phyloP scores from a whole-genome alignment of 2,888 invertebrate species.

The Tigriopus californicus region DNA sequence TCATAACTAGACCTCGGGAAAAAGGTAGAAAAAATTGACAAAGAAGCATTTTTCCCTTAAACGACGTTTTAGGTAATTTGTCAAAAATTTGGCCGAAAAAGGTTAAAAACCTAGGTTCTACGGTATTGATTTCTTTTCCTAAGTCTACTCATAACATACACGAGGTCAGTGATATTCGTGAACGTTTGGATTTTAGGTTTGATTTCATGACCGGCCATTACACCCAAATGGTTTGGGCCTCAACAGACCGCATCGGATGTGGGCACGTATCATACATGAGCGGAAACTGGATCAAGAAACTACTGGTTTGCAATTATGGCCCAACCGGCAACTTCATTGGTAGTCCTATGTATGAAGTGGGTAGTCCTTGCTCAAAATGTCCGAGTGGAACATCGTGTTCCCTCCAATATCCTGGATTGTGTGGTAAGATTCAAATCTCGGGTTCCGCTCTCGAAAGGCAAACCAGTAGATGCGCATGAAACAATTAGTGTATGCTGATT shows the following conservation, averaged over 20 bases:
- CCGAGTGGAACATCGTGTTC: slow-evolving; percentile 11
- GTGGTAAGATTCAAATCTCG: not conserved
- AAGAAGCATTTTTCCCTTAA: too few species aligned
- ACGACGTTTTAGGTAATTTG: not conserved
- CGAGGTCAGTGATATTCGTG: too few species aligned
- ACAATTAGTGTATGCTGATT: too few species aligned
- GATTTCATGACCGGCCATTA: slow-evolving; percentile 12
- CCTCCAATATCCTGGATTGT: slow-evolving; percentile 16
- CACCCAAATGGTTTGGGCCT: slow-evolving; percentile 13
- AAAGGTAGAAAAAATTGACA: too few species aligned
- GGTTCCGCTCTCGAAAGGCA: too few species aligned
- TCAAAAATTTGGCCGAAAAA: too few species aligned
- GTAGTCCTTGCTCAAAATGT: slow-evolving; percentile 17
- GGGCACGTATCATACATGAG: slow-evolving; percentile 1
- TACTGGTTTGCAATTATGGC: slow-evolving; percentile 12
- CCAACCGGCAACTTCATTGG: slow-evolving; percentile 16
- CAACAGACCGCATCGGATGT: slow-evolving; percentile 11
- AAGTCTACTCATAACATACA: too few species aligned
- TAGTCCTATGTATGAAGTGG: slow-evolving; percentile 17
- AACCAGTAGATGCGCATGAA: too few species aligned
- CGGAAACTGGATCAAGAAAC: not conserved
- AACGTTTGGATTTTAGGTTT: not conserved
- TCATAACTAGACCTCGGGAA: too few species aligned
- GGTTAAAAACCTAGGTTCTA: not conserved
- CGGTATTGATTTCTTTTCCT: not conserved